Evolutionary conservation across 2,113 vertebrate genomes (phyloP), one percentile per base, ranked within the genome.

Genomic region (Plectropomus leopardus): DNA sequence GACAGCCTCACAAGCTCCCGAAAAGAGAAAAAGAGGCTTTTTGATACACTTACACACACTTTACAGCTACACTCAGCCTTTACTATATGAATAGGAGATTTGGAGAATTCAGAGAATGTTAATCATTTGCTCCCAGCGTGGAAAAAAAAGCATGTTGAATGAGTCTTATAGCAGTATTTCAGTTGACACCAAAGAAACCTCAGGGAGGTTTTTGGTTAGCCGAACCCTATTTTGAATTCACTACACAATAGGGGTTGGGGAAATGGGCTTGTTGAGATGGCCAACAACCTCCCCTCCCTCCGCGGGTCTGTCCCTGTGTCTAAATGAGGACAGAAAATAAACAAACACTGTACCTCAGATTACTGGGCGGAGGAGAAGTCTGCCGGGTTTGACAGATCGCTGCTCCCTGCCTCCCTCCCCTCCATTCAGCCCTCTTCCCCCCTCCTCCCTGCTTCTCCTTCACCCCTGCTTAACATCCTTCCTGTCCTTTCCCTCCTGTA

Each of bases 291-390:
- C 82, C 78, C 78, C 84, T 79, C 84, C 86, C 81, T 75, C 86
- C 84, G 73, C 30, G 19, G 61, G 69, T 76, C 78, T 82, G 78
- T 83, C 84, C 69, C 86, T 87, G 85, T 73, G 86, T 90, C 88
- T 91, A 91, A 92, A 92, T 84, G 90, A 88, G 83, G 88, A 88
- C 79, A 80, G 82, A 88, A 88, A 86, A 90, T 91, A 93, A 94
- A 93, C 92, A 92, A 92, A 92, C 88, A 88, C 66, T 78, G 85
- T 91, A 89, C 89, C 90, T 91, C 90, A 90, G 92, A 93, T 91
- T 92, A 88, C 91, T 91, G 91, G 91, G 87, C 87, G 88, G 86
- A 88, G 83, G 90, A 92, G 45, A 85, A 85, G 85, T 86, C 91
- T 90, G 91, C 76, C 67, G 60, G 64, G 54, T 87, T 86, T 91